phyloP scores from a whole-genome alignment of 1,140 invertebrate genomes.

The Kradibia gibbosae region DNA sequence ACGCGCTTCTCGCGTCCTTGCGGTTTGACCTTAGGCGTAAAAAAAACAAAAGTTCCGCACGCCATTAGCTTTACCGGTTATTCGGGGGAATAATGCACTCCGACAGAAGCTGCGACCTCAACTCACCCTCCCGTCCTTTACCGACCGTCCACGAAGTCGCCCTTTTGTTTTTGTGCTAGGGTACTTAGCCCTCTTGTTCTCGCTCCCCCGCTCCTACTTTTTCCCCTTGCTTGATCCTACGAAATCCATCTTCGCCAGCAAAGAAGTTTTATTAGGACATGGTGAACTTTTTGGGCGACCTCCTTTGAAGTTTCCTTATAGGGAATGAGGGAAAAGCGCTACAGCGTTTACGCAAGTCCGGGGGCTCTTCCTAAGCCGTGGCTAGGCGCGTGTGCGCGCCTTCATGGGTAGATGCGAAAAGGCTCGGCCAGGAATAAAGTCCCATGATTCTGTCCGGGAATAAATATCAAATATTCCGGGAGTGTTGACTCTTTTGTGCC shows the following conservation, averaged over 20 bases:
- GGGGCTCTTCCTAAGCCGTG: neutral
- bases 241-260: constrained; percentile 54
- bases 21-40: neutral
- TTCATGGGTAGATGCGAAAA: neutral
- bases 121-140: neutral
- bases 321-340: neutral
- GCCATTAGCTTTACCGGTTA: neutral
- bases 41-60: constrained; percentile 35
- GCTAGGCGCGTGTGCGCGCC: neutral
- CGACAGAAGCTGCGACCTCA: neutral
- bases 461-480: constrained; percentile 44
- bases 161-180: no score
- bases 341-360: neutral
- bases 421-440: neutral
- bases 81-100: constrained; percentile 39
- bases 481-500: constrained; percentile 4
- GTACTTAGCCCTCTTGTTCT: neutral
- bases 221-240: neutral
- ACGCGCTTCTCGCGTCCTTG: neutral
- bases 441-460: constrained; percentile 20
- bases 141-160: no score
- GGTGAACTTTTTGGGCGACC: constrained; percentile 30
- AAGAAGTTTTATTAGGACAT: constrained; percentile 28
- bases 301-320: constrained; percentile 40
- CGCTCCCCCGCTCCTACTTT: neutral